Evolutionary conservation across 2,113 vertebrate genomes (phyloP).

Genomic region (Corynorhinus townsendii): DNA sequence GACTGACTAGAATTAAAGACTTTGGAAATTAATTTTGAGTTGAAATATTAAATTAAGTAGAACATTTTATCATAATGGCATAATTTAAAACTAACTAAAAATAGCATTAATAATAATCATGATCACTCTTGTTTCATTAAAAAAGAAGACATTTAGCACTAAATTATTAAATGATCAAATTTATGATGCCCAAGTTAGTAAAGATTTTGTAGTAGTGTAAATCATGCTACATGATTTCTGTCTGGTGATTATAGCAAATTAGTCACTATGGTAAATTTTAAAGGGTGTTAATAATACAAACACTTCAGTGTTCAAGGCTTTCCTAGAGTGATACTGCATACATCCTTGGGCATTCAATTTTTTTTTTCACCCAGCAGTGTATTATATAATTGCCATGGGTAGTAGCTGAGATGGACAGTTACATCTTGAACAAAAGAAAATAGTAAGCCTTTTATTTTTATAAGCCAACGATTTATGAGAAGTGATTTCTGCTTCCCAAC

Average conservation of each 20-base stretch:
- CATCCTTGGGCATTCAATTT: not conserved
- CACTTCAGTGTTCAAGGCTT: conserved; percentile 16
- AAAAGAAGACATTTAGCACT: conserved; percentile 72
- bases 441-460: not conserved
- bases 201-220: conserved; percentile 74
- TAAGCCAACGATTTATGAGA: not conserved
- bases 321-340: not conserved
- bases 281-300: conserved; percentile 70
- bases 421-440: conserved; percentile 28
- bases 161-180: conserved; percentile 77
- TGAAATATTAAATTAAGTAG: conserved; percentile 77
- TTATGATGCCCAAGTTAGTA: conserved; percentile 75
- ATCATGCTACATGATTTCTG: conserved; percentile 71
- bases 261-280: conserved; percentile 70
- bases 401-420: not conserved
- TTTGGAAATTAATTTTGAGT: conserved; percentile 77
- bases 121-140: conserved; percentile 75
- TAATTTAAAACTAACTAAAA: conserved; percentile 79
- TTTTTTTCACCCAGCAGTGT: not conserved
- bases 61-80: conserved; percentile 76
- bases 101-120: conserved; percentile 77
- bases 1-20: conserved; percentile 70
- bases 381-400: not conserved
- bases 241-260: conserved; percentile 66
- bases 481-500: not conserved